Base-by-base conservation (phyloP, 2,113 vertebrate species). In the Peromyscus maniculatus region DNA sequence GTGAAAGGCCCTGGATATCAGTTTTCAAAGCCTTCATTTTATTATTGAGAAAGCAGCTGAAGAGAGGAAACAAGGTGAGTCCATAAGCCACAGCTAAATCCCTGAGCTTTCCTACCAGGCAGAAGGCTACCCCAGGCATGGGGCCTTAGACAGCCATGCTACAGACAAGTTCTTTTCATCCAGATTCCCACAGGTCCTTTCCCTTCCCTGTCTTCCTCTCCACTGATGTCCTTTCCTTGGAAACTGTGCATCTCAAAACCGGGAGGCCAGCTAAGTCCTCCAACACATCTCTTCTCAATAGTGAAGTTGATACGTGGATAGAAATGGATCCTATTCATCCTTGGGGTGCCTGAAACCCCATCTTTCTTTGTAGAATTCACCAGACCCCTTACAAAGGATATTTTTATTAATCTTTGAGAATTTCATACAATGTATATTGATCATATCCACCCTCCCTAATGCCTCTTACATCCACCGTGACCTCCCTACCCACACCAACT, bases 171-270 rank as follows among this genome's bases (percentile, higher is more conserved):
- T 11, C 11, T 82, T 79, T 22, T 5, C 15, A 39, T 24, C 6
- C 33, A 19, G 1, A 66, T 43, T 16, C 52, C 4, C 66, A 3
- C 1, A 15, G 13, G 7, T 36, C 33, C 9, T 36, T 28, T 78
- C 78, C 12, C 21, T 5, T 86, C 26, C 46, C 12, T 12, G 0
- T 1, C 22, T 7, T 9, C 36, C 16, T 80, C 24, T 57, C 31
- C 16, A 26, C 0, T 0, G 0, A 67, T 2, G 3, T 2, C 22
- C 11, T 79, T 33, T 7, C 7, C 1, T 17, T 1, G 39, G 8
- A 46, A 52, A 22, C 46, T 39, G 16, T 15, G 59, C 36, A 2
- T 46, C 77, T 86, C 26, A 62, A n/a, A 31, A 28, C 17, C 8
- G 4, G 7, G n/a, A 7, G n/a, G 28, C 17, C 87, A n/a, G 71